A percentile compares a stretch with the other conserved stretches of the same genome.
phyloP scores from a whole-genome alignment of 2,797 vertebrate species.

The Allenopithecus nigroviridis region DNA sequence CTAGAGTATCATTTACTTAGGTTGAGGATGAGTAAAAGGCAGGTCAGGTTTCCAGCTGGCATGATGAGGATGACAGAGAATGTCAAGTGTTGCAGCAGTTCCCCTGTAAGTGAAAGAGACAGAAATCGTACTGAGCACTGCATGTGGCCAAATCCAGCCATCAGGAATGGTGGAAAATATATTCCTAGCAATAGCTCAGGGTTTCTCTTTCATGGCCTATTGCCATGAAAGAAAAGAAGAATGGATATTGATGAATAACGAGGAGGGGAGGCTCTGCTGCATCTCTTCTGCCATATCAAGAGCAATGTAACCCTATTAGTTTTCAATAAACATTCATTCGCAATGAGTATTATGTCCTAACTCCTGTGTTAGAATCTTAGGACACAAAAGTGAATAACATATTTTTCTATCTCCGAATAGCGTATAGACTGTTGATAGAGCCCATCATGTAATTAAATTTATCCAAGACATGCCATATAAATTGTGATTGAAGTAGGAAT shows the following conservation, averaged over 20 bases:
- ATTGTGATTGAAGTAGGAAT: background rate
- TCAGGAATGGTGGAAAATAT: background rate
- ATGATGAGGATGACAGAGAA: background rate
- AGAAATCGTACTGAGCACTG: too few relatives aligned
- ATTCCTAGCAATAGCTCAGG: background rate
- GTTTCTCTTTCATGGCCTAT: background rate
- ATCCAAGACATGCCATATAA: background rate
- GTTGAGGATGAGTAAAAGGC: background rate
- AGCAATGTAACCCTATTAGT: background rate
- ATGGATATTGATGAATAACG: background rate
- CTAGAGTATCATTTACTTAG: background rate
- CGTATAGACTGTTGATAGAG: background rate
- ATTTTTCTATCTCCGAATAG: background rate
- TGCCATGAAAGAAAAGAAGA: background rate
- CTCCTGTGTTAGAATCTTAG: background rate
- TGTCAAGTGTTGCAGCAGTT: background rate
- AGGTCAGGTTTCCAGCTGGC: background rate
- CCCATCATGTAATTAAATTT: background rate
- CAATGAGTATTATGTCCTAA: background rate
- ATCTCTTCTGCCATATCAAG: background rate
- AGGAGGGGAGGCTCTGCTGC: background rate
- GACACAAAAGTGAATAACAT: background rate
- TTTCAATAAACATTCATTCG: background rate
- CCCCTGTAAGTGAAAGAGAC: background rate
- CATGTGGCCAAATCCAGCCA: background rate